Conservation (phyloP, 2,113 vertebrate genomes). For the Pelobates fuscus region DNA sequence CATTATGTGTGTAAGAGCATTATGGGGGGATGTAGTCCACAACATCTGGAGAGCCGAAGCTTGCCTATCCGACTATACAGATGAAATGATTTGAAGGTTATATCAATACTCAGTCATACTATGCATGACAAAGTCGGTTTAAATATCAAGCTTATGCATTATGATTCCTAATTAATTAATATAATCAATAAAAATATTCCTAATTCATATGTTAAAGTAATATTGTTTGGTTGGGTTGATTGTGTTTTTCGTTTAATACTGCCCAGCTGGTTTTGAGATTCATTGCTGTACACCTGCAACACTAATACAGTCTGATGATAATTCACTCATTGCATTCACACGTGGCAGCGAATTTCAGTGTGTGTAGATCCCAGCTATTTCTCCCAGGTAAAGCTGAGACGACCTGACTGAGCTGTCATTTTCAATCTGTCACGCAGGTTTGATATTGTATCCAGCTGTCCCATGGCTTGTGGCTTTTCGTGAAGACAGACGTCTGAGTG, state of each 20-base stretch:
- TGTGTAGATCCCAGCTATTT: constrained; percentile 34
- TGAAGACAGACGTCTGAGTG: constrained; percentile 46
- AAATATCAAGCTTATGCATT: too few relatives aligned
- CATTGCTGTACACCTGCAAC: constrained; percentile 25
- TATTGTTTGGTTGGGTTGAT: constrained; percentile 7
- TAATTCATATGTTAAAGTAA: background rate
- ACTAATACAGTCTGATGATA: constrained; percentile 22
- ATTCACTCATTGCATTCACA: constrained; percentile 21
- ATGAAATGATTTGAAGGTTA: too few relatives aligned
- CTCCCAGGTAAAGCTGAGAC: constrained; percentile 44
- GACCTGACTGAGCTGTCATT: constrained; percentile 50
- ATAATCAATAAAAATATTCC: background rate
- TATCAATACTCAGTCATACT: too few relatives aligned
- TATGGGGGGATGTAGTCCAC: too few relatives aligned
- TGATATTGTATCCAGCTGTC: constrained; percentile 49
- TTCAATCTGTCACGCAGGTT: constrained; percentile 48
- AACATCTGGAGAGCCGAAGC: too few relatives aligned
- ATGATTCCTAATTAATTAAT: too few relatives aligned
- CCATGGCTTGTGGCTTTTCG: constrained; percentile 48
- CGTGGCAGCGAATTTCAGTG: constrained; percentile 37
- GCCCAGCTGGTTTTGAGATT: constrained; percentile 15
- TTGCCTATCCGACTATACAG: too few relatives aligned
- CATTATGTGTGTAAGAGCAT: too few relatives aligned
- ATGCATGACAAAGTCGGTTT: too few relatives aligned
- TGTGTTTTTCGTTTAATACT: constrained; percentile 4